These are phyloP conservation scores for Thaumetopoea pityocampa DNA, from an alignment of 1,140 invertebrate genomes.

Conservation along the genomic window DNA sequence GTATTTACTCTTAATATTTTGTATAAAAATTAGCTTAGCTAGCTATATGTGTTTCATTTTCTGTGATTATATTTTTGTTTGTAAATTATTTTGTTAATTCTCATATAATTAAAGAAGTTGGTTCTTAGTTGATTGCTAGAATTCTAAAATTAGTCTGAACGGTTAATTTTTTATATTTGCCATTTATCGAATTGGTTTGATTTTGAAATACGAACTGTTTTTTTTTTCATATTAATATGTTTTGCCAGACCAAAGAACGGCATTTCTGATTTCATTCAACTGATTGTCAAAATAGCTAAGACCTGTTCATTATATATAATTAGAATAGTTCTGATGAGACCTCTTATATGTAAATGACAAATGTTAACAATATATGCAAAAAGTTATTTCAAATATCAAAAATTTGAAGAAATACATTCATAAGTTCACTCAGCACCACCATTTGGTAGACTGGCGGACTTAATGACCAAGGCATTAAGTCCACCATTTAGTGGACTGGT, in stretches of 20 bases:
- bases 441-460: no score
- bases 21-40: conserved; percentile 38
- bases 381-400: no score
- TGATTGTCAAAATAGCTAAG: conserved; percentile 1
- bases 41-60: conserved; percentile 58
- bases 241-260: conserved; percentile 37
- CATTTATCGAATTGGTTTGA: conserved; percentile 24
- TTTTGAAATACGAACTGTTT: conserved; percentile 14
- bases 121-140: conserved; percentile 55
- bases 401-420: no score
- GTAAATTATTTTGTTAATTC: conserved; percentile 41
- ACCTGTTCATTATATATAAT: conserved; percentile 24
- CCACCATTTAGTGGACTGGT: conserved; percentile 25
- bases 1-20: conserved; percentile 26
- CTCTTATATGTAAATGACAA: conserved; percentile 11
- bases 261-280: conserved; percentile 22
- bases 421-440: no score
- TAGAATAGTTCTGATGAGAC: conserved; percentile 12
- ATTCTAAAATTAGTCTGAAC: conserved; percentile 7
- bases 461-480: conserved; percentile 4
- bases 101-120: conserved; percentile 48
- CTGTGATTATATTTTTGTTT: conserved; percentile 57
- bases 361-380: no score
- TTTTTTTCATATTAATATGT: conserved; percentile 6
- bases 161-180: conserved; percentile 14